Evolutionary conservation across 2,113 vertebrate species (phyloP).

Genomic region (cattle (Bos taurus)): DNA sequence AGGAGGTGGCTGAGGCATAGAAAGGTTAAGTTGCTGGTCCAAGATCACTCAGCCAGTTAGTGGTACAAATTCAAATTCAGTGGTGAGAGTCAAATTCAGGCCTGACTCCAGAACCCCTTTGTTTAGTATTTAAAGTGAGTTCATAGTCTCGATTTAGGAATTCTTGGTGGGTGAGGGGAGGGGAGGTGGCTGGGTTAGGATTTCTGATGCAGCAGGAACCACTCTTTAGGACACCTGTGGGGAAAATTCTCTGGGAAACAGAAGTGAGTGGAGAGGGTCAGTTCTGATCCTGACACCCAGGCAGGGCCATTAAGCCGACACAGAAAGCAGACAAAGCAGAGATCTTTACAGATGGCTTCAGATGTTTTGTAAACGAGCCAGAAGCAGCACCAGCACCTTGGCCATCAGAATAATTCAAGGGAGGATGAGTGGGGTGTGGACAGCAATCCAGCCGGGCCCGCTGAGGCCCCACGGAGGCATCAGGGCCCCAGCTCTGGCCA

Average conservation of each 20-base stretch:
- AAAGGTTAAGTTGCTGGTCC: not conserved
- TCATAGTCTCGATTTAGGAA: not conserved
- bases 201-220: not conserved
- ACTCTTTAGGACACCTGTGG: not conserved
- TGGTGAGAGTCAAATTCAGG: not conserved
- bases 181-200: not conserved
- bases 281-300: not conserved
- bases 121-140: not conserved
- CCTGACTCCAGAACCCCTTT: not conserved
- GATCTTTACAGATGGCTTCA: not conserved
- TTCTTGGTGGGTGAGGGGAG: not conserved
- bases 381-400: not conserved
- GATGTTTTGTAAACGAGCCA: not conserved
- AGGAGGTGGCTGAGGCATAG: not conserved
- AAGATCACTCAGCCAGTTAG: not conserved
- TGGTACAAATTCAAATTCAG: not conserved
- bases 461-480: not conserved
- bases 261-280: not conserved
- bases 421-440: not conserved
- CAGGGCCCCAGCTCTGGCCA: not conserved
- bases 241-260: not conserved
- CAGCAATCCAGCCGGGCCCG: not conserved
- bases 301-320: not conserved
- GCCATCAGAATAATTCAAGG: not conserved
- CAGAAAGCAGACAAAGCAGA: not conserved